Conservation (phyloP, 2,797 vertebrate genomes). For the Tamandua tetradactyla region DNA sequence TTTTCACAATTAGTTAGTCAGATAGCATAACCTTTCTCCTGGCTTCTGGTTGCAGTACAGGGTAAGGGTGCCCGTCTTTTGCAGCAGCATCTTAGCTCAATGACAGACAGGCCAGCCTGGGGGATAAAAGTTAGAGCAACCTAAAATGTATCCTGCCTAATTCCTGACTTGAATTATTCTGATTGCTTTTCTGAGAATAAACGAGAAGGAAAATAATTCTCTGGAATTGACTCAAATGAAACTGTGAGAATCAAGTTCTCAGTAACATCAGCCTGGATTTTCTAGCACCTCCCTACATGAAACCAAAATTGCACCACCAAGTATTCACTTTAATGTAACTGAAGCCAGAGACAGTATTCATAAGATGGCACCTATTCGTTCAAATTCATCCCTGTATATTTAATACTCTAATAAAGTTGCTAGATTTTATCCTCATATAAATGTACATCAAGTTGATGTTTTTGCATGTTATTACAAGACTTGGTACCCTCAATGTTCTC, state of each 20-base stretch:
- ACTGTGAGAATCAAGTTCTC: not conserved
- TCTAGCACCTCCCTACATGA: not conserved
- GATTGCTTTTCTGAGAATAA: constrained; percentile 29
- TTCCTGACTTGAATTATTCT: not conserved
- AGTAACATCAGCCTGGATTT: not conserved
- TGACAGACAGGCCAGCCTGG: not conserved
- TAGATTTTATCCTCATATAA: not conserved
- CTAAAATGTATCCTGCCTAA: not conserved
- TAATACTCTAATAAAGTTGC: not conserved
- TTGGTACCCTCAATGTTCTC: not conserved
- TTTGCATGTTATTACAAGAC: not conserved
- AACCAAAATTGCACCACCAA: not conserved
- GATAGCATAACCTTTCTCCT: not conserved
- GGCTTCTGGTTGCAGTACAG: not conserved
- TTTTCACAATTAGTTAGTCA: not conserved
- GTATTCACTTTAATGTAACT: not conserved
- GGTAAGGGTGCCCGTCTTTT: not conserved
- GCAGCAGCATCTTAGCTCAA: not conserved
- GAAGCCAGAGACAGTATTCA: not conserved
- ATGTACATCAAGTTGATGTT: not conserved
- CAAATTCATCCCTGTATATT: not conserved
- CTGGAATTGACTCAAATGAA: not conserved
- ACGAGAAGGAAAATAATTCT: not conserved
- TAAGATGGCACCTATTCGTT: not conserved
- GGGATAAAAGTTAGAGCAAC: not conserved